phyloP scores from a whole-genome alignment of 2,113 vertebrate genomes.

The Nerophis lumbriciformis region DNA sequence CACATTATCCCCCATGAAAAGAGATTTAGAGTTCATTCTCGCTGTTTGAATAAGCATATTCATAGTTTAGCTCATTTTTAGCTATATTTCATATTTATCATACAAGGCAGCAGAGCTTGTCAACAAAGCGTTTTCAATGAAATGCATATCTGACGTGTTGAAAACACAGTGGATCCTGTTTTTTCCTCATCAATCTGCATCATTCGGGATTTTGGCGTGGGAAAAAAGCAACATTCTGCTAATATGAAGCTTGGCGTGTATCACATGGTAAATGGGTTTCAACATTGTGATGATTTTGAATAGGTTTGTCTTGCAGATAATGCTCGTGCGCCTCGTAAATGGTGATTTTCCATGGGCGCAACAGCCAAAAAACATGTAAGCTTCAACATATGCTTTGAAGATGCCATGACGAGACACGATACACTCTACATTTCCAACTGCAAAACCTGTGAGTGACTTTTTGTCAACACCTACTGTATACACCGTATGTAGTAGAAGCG shows the following conservation, averaged over 20 bases:
- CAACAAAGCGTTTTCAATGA: conserved; percentile 57
- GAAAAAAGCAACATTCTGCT: conserved; percentile 47
- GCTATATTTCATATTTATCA: conserved; percentile 53
- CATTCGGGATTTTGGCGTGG: conserved; percentile 49
- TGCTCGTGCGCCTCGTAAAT: conserved; percentile 35
- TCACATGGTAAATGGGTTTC: conserved; percentile 40
- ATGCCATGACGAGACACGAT: conserved; percentile 42
- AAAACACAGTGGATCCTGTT: conserved; percentile 32
- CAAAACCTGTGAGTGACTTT: conserved; percentile 14
- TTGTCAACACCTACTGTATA: conserved; percentile 1
- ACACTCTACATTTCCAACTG: conserved; percentile 17
- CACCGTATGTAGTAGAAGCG: conserved; percentile 11
- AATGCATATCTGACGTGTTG: conserved; percentile 45
- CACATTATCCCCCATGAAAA: conserved; percentile 51
- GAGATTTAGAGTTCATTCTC: conserved; percentile 55
- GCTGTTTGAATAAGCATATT: conserved; percentile 64
- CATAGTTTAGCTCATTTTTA: conserved; percentile 41
- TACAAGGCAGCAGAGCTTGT: conserved; percentile 46
- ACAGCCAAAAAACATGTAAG: conserved; percentile 46
- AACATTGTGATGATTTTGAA: conserved; percentile 44
- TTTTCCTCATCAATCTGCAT: conserved; percentile 33
- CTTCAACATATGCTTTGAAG: conserved; percentile 57
- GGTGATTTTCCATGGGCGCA: conserved; percentile 59
- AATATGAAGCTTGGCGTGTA: conserved; percentile 40
- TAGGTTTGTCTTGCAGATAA: conserved; percentile 42